Evolutionary conservation across 2,113 vertebrate genomes (phyloP).

Genomic region (Ahaetulla prasina): DNA sequence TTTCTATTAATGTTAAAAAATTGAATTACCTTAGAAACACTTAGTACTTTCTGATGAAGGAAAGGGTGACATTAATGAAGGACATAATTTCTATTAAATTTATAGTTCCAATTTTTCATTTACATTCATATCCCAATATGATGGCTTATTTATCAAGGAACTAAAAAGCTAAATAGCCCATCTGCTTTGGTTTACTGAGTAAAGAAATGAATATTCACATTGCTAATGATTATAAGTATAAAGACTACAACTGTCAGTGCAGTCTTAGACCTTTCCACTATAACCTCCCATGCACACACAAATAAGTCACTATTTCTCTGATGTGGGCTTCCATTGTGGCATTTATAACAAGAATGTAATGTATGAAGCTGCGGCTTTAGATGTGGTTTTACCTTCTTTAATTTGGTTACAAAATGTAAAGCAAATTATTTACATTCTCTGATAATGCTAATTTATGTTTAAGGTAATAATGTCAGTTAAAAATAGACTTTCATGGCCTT

Average conservation of each 20-base stretch:
- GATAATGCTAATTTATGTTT: conserved; percentile 1
- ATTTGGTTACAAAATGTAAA: not conserved
- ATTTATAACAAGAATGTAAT: not conserved
- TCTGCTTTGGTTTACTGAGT: conserved; percentile 5
- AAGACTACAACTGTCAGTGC: conserved; percentile 13
- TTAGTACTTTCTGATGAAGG: not conserved
- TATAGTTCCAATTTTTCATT: not conserved
- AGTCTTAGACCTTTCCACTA: not conserved
- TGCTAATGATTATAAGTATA: conserved; percentile 15
- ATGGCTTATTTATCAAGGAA: not conserved
- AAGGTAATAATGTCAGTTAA: not conserved
- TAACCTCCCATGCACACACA: not conserved
- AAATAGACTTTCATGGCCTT: conserved; percentile 1
- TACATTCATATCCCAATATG: conserved; percentile 3
- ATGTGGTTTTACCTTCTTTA: not conserved
- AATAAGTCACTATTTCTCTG: not conserved
- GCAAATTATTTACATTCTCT: not conserved
- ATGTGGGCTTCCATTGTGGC: not conserved
- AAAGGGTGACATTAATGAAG: not conserved
- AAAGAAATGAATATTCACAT: conserved; percentile 39
- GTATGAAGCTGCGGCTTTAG: not conserved
- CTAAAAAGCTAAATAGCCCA: not conserved
- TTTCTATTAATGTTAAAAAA: not conserved
- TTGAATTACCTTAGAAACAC: not conserved
- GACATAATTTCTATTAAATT: not conserved